Conservation (phyloP, 2,888 invertebrate species). For the Conus canariensis region DNA sequence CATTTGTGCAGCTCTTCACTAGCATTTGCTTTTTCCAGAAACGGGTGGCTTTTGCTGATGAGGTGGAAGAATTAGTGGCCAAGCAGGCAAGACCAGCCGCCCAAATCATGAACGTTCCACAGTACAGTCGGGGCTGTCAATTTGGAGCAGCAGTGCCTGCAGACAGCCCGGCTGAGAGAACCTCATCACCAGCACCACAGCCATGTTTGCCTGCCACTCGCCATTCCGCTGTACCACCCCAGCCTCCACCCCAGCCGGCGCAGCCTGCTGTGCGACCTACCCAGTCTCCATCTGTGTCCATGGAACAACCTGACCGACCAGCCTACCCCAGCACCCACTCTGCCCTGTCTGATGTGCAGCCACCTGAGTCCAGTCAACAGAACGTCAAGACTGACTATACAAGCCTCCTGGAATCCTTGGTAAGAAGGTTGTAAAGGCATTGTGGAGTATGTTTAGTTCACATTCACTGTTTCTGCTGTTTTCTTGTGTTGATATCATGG, state of each 20-base stretch:
- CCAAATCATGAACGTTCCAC: background rate
- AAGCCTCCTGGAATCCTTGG: conserved; percentile 31
- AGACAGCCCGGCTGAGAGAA: background rate
- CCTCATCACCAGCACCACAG: background rate
- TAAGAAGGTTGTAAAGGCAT: background rate
- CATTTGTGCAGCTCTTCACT: too few species aligned
- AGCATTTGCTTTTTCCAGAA: background rate
- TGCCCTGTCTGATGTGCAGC: background rate
- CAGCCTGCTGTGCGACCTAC: background rate
- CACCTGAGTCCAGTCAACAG: background rate
- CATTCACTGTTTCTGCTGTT: too few species aligned
- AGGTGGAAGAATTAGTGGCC: background rate
- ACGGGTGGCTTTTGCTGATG: background rate
- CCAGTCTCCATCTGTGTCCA: background rate
- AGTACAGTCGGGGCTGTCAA: background rate
- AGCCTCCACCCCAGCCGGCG: background rate
- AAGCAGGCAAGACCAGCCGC: background rate
- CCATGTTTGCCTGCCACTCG: too few species aligned
- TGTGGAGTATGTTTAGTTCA: background rate
- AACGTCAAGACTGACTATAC: conserved; percentile 13
- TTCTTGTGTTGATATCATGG: too few species aligned
- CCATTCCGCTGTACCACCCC: background rate
- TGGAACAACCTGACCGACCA: background rate
- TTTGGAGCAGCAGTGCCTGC: background rate
- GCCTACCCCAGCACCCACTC: background rate